Base-by-base conservation (phyloP, 2,888 invertebrate genomes). In the Eueremaeus valkanovi region DNA sequence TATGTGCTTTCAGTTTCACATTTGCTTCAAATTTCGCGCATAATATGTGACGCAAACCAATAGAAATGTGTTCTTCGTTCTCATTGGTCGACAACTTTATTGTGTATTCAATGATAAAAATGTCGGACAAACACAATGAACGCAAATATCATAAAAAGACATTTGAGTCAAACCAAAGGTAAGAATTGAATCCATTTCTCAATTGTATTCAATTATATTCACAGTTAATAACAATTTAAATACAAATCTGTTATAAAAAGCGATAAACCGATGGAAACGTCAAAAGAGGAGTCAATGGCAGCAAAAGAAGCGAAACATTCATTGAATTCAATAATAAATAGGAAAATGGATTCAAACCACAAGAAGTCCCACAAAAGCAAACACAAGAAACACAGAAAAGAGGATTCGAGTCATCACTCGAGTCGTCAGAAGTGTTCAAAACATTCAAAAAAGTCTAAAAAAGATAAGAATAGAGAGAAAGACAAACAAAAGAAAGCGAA, bases 301-400 rank as follows among this genome's bases (percentile, higher is more conserved):
- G 29, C 51, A 51, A 55, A 55, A 9, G 27, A 24, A 63, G 13
- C 27, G 16, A 55, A 55, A 27, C 55, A 55, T 27, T 27, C 55
- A 27, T 55, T 55, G 55, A 55, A 55, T 55, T 55, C 55, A 51
- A 21, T 51, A 3, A 9, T 3, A 51, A 51, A 21, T 9, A n/a
- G n/a, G n/a, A n/a, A n/a, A n/a, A n/a, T n/a, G n/a, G 27, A 55
- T 33, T 18, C 18, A 33, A 63, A 63, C 18, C 61, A 63, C 31
- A 63, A 63, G 33, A 68, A 68, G 24, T 68, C 68, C 11, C 68
- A 68, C 16, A 68, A 68, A 68, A 68, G 68, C 24, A 68, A 68
- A 68, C 68, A 68, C 42, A 68, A 68, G 24, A 68, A 68, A 42
- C 68, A 68, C 21, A 68, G 42, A 42, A 68, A 40, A 68, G 68